phyloP scores from a whole-genome alignment of 2,113 vertebrate genomes.

The Herpetotheres cachinnans region DNA sequence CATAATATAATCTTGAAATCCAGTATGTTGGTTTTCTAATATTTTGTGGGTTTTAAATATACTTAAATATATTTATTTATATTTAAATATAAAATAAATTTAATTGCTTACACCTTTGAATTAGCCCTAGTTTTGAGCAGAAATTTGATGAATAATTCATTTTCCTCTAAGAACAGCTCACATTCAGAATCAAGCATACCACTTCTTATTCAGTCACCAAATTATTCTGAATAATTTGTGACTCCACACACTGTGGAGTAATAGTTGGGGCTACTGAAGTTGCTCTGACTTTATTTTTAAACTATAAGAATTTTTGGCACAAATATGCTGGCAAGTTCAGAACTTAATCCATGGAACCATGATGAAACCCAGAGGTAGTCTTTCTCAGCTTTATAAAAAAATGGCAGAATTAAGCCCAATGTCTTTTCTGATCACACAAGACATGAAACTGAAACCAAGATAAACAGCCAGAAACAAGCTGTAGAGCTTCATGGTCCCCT shows the following conservation, averaged over 20 bases:
- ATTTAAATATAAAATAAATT: background rate
- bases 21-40: background rate
- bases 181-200: background rate
- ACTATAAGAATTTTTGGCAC: background rate
- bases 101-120: background rate
- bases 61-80: background rate
- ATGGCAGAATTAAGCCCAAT: background rate
- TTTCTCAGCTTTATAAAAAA: background rate
- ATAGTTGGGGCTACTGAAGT: background rate
- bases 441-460: background rate
- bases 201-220: background rate
- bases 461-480: background rate
- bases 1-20: background rate
- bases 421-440: background rate
- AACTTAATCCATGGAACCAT: background rate
- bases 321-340: background rate
- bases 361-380: background rate
- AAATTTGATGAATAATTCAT: background rate
- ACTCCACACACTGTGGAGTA: background rate
- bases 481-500: background rate
- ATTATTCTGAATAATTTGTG: background rate
- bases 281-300: background rate
- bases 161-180: background rate
- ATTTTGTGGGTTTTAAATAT: background rate
- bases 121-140: background rate